Evolutionary conservation across 2,888 invertebrate species (phyloP), one percentile per base, ranked within the genome.

Genomic region (Ophion slaviceki): DNA sequence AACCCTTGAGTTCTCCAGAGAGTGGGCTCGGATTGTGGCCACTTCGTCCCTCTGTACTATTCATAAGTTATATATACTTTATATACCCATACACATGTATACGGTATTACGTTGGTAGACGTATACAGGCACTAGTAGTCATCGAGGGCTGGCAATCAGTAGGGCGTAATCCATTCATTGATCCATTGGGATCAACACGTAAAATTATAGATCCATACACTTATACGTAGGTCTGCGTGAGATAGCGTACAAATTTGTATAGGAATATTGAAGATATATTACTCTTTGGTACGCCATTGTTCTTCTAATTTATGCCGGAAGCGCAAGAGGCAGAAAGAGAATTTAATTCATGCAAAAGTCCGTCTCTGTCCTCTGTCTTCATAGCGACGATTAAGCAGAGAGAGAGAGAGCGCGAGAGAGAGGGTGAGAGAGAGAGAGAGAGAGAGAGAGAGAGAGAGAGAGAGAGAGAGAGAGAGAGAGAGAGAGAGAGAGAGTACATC

Each of bases 251-350:
- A 36, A 14, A 53, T 71, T 53, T 36, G 20, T 45, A 80, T 68
- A 61, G 20, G 57, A 47, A 53, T 70, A 47, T 32, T 64, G 24
- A 74, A 28, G 24, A 71, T 76, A 32, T 24, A 88, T 87, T 88
- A 90, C 86, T 88, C 86, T 87, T 53, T 17, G 74, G 91, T 47
- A 67, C 67, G 67, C n/a, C 91, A 92, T 93, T 93, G 93, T 93
- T 93, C 91, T 92, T 91, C 88, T 91, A 93, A 93, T 93, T 92
- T 92, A 93, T 93, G 91, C 90, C 88, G 87, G 88, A 90, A 91
- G 90, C 90, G 77, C 71, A 71, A 81, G 57, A 83, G 77, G 64
- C 14, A 10, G 45, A n/a, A 11, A 75, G 68, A 68, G 36, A 20
- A 36, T 17, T 10, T 28, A 40, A 40, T 40, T 40, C 40, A 40